Percentiles rank a stretch among this genome's conserved stretches.
Evolutionary conservation across 1,140 invertebrate species (phyloP).

Genomic region (Papilio polytes): DNA sequence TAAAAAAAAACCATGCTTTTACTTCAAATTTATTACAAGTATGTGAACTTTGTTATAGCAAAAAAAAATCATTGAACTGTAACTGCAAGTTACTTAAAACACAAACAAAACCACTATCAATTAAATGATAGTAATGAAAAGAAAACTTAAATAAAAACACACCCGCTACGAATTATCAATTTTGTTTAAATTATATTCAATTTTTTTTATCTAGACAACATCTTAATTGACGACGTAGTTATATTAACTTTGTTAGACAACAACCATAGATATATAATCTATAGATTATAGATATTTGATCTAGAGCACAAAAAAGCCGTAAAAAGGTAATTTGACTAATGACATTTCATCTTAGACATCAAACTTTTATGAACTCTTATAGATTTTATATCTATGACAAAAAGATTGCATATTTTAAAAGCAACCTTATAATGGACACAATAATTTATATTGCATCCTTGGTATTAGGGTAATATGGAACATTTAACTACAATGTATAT

Average conservation of each 20-base stretch:
- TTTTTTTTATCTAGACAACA: constrained; percentile 7
- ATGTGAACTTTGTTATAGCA: background rate
- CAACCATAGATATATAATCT: no score
- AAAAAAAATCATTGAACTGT: background rate
- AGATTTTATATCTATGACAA: background rate
- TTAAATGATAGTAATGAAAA: constrained; percentile 2
- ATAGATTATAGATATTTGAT: no score
- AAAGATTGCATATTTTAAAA: background rate
- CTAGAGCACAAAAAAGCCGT: no score
- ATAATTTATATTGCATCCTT: constrained; percentile 33
- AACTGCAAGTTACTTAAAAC: background rate
- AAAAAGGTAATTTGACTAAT: no score
- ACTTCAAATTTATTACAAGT: constrained; percentile 29
- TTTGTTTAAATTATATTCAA: constrained; percentile 11
- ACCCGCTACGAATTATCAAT: background rate
- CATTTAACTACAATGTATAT: background rate
- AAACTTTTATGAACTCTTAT: no score
- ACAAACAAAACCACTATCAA: background rate
- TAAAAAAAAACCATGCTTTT: background rate
- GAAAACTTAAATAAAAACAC: background rate
- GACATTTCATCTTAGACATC: no score
- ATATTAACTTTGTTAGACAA: background rate
- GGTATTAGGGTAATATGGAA: background rate
- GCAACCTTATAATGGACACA: constrained; percentile 15
- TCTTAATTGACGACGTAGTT: constrained; percentile 10